A percentile compares a stretch with the other conserved stretches of the same genome.
These are phyloP conservation scores for Ceraclea dissimilis DNA, from an alignment of 2,888 invertebrate species.

Conservation along the genomic window DNA sequence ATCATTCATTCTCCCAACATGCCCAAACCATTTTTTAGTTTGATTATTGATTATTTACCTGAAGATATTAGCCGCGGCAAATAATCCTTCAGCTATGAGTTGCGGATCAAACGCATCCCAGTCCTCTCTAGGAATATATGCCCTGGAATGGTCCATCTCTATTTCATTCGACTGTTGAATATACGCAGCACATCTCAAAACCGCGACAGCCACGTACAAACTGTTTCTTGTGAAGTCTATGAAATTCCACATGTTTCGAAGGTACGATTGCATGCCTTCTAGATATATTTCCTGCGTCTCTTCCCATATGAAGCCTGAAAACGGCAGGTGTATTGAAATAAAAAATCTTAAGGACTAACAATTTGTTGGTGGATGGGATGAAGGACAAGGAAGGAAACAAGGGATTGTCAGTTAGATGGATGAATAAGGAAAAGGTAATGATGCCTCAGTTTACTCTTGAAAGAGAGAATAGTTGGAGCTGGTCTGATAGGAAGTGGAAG, in stretches of 20 bases:
- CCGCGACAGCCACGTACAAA: constrained; percentile 67
- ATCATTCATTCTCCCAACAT: too few relatives aligned
- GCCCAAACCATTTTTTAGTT: not conserved
- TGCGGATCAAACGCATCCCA: constrained; percentile 95
- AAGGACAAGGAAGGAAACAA: too few relatives aligned
- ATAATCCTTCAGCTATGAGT: constrained; percentile 84
- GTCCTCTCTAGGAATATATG: constrained; percentile 70
- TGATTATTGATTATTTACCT: constrained; percentile 42
- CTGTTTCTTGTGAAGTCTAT: constrained; percentile 90
- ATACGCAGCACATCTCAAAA: constrained; percentile 64
- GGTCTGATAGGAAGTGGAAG: too few relatives aligned
- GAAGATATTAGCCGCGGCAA: constrained; percentile 92
- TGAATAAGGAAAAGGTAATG: too few relatives aligned
- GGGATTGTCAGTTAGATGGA: too few relatives aligned
- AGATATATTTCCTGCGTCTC: constrained; percentile 87
- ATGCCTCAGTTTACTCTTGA: too few relatives aligned
- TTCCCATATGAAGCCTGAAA: constrained; percentile 78
- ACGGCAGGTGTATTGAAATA: not conserved
- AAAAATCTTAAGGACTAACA: too few relatives aligned
- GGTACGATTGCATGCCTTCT: constrained; percentile 78
- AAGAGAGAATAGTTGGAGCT: too few relatives aligned
- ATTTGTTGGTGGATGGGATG: not conserved
- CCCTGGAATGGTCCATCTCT: constrained; percentile 55
- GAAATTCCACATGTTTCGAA: constrained; percentile 94
- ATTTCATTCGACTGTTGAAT: constrained; percentile 69